These are phyloP conservation scores for Crypturellus undulatus DNA, from an alignment of 2,113 vertebrate species.

Conservation along the genomic window DNA sequence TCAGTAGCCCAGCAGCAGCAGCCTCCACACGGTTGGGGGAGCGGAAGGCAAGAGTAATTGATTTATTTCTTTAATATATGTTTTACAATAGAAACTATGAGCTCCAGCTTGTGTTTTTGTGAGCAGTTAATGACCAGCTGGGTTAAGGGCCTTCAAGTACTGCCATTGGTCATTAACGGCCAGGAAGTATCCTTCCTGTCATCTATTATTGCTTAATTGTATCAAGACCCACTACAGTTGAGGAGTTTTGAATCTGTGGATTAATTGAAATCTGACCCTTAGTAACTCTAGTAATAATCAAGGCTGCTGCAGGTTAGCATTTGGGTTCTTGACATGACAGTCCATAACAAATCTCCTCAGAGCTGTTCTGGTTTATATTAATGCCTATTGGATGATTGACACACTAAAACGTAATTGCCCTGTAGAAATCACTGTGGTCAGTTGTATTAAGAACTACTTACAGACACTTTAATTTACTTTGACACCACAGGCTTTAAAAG, in stretches of 20 bases:
- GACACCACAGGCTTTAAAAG: constrained; percentile 36
- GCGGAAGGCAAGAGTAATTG: neutral
- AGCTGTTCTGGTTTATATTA: constrained; percentile 56
- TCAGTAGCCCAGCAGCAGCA: neutral
- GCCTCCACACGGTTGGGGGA: rapidly evolving
- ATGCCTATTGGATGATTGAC: constrained; percentile 36
- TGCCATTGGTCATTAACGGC: constrained; percentile 19
- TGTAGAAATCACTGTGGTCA: constrained; percentile 44
- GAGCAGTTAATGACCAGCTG: constrained; percentile 52
- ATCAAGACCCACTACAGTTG: constrained; percentile 28
- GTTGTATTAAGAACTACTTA: constrained; percentile 50
- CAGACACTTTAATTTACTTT: constrained; percentile 51
- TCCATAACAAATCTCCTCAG: constrained; percentile 33
- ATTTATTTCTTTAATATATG: constrained; percentile 61
- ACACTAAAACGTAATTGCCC: constrained; percentile 41
- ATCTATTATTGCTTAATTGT: constrained; percentile 65
- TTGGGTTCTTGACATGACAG: constrained; percentile 25
- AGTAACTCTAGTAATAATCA: constrained; percentile 47
- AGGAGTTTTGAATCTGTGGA: constrained; percentile 40
- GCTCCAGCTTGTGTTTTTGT: constrained; percentile 37
- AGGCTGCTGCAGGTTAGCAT: constrained; percentile 5
- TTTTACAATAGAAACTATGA: constrained; percentile 57
- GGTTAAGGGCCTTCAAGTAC: constrained; percentile 45
- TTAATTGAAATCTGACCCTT: constrained; percentile 65
- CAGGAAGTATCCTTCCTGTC: constrained; percentile 57